phyloP scores from a whole-genome alignment of 2,797 vertebrate species.

The Ctenopoma multispine region DNA sequence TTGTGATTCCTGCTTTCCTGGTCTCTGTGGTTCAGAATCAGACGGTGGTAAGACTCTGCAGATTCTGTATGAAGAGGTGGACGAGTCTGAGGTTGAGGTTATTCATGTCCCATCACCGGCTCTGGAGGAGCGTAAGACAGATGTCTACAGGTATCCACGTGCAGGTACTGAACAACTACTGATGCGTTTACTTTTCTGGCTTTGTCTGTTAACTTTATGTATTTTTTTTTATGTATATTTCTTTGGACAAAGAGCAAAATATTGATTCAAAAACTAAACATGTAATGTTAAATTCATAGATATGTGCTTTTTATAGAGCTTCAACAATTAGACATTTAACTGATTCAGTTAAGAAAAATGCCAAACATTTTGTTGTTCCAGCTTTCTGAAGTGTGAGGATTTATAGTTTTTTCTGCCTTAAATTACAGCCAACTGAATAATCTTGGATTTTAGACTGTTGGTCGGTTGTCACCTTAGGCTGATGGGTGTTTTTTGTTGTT shows the following conservation, averaged over 20 bases:
- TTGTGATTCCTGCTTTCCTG: not conserved
- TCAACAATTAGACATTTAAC: too few relatives aligned
- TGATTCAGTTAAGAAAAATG: not conserved
- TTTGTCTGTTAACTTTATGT: not conserved
- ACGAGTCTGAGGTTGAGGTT: slow-evolving; percentile 95
- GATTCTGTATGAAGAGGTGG: slow-evolving; percentile 95
- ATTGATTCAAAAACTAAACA: too few relatives aligned
- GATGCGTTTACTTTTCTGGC: not conserved
- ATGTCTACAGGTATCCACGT: slow-evolving; percentile 94
- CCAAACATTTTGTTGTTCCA: not conserved
- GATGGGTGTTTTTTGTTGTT: too few relatives aligned
- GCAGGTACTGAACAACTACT: slow-evolving; percentile 83
- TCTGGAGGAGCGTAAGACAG: slow-evolving; percentile 94
- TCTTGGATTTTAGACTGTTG: too few relatives aligned
- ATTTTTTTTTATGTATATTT: not conserved
- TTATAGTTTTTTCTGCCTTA: not conserved
- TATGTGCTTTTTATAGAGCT: not conserved
- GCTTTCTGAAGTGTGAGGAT: not conserved
- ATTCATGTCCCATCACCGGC: slow-evolving; percentile 96
- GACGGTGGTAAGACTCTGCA: slow-evolving; percentile 89
- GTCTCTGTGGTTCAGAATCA: slow-evolving; percentile 76
- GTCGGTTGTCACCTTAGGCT: too few relatives aligned
- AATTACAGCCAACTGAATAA: too few relatives aligned
- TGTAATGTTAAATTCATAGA: not conserved
- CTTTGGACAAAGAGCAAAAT: not conserved